Evolutionary conservation across 2,797 vertebrate genomes (phyloP).

Genomic region (Notoglanidium macrostoma): DNA sequence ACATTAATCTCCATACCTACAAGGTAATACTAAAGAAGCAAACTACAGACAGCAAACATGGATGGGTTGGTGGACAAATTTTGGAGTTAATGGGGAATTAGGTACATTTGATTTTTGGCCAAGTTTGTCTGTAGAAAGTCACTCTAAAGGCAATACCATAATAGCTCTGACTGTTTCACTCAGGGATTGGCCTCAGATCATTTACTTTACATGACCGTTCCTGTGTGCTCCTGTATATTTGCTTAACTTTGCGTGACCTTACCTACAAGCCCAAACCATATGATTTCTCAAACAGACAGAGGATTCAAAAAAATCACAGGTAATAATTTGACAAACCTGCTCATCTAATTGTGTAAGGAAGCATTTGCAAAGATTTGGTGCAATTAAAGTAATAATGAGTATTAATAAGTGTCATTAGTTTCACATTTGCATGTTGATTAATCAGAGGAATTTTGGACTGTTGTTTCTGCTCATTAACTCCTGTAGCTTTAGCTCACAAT

Average conservation of each 20-base stretch:
- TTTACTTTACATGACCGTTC: not conserved
- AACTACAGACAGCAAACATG: not conserved
- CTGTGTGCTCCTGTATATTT: not conserved
- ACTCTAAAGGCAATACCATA: not conserved
- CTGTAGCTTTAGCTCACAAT: not conserved
- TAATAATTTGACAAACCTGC: not conserved
- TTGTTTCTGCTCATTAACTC: not conserved
- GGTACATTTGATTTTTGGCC: not conserved
- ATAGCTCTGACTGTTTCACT: not conserved
- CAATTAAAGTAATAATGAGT: not conserved
- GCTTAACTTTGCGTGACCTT: not conserved
- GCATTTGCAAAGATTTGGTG: not conserved
- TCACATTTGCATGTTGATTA: not conserved
- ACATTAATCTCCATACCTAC: not conserved
- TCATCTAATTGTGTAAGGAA: not conserved
- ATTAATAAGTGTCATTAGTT: not conserved
- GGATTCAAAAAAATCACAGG: not conserved
- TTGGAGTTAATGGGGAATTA: not conserved
- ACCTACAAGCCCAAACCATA: not conserved
- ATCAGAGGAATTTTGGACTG: not conserved
- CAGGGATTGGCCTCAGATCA: not conserved
- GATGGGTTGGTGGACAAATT: not conserved
- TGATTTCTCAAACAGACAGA: not conserved
- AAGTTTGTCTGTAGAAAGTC: not conserved
- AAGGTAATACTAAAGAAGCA: not conserved